These are phyloP conservation scores for Sternotherus odoratus DNA, from an alignment of 2,797 vertebrate species.

Conservation along the genomic window DNA sequence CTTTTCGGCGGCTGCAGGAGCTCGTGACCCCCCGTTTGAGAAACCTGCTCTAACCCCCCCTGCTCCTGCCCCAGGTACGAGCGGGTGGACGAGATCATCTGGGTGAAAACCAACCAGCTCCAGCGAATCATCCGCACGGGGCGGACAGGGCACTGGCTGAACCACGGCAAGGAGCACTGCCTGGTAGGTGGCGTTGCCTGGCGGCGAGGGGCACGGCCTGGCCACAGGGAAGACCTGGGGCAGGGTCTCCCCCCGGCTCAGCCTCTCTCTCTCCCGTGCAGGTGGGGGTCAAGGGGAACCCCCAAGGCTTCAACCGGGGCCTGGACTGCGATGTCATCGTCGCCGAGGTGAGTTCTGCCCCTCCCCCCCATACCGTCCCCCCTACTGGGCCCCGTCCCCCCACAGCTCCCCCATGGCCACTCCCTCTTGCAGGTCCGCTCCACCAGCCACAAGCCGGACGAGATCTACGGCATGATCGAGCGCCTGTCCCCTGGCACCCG, in stretches of 20 bases:
- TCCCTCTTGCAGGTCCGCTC: constrained; percentile 87
- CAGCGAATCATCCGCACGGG: constrained; percentile 95
- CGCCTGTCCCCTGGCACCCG: constrained; percentile 93
- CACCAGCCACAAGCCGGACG: constrained; percentile 95
- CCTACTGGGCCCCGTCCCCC: too few species aligned
- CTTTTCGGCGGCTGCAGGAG: too few species aligned
- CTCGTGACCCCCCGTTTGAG: too few species aligned
- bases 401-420: background rate
- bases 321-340: constrained; percentile 96
- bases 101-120: constrained; percentile 97
- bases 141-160: constrained; percentile 93
- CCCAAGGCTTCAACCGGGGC: constrained; percentile 94
- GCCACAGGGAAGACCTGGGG: background rate
- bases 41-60: too few species aligned
- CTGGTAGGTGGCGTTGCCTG: too few species aligned
- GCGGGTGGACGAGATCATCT: constrained; percentile 94
- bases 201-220: background rate
- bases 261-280: constrained; percentile 56
- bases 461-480: constrained; percentile 98
- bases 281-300: constrained; percentile 94
- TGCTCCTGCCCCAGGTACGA: constrained; percentile 85
- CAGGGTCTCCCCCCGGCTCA: background rate
- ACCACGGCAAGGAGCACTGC: constrained; percentile 96
- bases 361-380: too few species aligned
- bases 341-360: constrained; percentile 85